A percentile compares a stretch with the other conserved stretches of the same genome.
These are phyloP conservation scores for Puffinus mauretanicus DNA, from an alignment of 2,113 vertebrate species.

Conservation along the genomic window DNA sequence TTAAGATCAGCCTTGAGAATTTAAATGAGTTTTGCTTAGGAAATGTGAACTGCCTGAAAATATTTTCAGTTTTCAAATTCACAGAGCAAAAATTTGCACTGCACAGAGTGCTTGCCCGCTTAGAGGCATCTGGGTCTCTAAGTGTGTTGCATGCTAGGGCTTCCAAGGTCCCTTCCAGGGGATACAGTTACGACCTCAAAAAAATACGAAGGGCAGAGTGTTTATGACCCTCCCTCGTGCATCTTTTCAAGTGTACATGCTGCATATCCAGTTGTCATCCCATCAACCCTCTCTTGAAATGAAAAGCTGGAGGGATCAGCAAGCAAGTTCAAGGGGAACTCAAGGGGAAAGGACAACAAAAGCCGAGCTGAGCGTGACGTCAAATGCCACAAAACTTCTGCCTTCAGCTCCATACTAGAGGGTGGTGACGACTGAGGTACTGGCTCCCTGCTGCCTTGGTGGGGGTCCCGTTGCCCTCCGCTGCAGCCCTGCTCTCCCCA, in stretches of 20 bases:
- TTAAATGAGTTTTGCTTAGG: background rate
- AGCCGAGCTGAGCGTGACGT: background rate
- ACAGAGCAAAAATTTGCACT: background rate
- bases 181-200: background rate
- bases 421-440: background rate
- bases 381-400: background rate
- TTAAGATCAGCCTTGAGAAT: background rate
- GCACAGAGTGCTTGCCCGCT: background rate
- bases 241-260: background rate
- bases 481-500: background rate
- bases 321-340: background rate
- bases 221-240: background rate
- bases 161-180: background rate
- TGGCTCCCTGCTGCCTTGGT: rapidly evolving
- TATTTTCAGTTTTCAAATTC: background rate
- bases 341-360: background rate
- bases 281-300: background rate
- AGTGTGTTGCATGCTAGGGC: background rate
- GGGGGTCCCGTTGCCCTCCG: background rate
- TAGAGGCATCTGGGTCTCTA: background rate
- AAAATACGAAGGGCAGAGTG: background rate
- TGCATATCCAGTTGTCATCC: background rate
- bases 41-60: background rate
- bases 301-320: background rate
- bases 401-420: background rate